phyloP scores from a whole-genome alignment of 2,888 invertebrate genomes.

The Aradus depressus region DNA sequence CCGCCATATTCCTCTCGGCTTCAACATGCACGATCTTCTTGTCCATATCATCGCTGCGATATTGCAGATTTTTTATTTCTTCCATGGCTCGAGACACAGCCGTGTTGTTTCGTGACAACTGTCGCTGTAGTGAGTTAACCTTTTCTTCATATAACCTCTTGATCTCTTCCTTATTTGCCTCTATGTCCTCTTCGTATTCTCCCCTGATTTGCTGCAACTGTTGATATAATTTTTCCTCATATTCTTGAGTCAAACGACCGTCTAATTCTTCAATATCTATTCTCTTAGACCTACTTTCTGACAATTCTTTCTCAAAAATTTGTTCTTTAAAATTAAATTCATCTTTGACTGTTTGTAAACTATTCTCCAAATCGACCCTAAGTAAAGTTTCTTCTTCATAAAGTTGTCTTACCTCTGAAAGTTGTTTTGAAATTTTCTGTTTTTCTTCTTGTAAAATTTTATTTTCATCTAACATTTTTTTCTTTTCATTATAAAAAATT shows the following conservation, averaged over 20 bases:
- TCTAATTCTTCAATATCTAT: slow-evolving; percentile 92
- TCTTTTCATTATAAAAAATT: slow-evolving; percentile 60
- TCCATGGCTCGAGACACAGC: slow-evolving; percentile 67
- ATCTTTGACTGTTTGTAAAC: slow-evolving; percentile 79
- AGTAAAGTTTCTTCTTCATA: slow-evolving; percentile 87
- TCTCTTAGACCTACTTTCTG: slow-evolving; percentile 42
- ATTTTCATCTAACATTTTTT: slow-evolving; percentile 65
- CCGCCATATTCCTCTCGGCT: slow-evolving; percentile 64
- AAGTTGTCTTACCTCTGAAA: slow-evolving; percentile 74
- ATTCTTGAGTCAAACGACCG: slow-evolving; percentile 82
- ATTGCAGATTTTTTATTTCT: slow-evolving; percentile 64
- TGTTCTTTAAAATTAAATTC: slow-evolving; percentile 80
- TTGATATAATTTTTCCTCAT: slow-evolving; percentile 83
- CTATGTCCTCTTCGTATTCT: slow-evolving; percentile 84
- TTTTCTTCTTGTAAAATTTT: slow-evolving; percentile 72
- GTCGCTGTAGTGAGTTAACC: slow-evolving; percentile 57
- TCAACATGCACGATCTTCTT: slow-evolving; percentile 59
- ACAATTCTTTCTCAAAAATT: slow-evolving; percentile 46
- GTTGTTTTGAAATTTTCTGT: slow-evolving; percentile 61
- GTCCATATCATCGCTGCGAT: slow-evolving; percentile 62
- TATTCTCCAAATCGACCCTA: slow-evolving; percentile 88
- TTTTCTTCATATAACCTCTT: slow-evolving; percentile 74
- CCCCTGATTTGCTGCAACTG: slow-evolving; percentile 83
- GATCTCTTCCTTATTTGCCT: slow-evolving; percentile 79
- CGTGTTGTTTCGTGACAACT: slow-evolving; percentile 58